Evolutionary conservation across 92 coral and sea anemone genomes (phyloP).

Genomic region (Desmophyllum pertusum): DNA sequence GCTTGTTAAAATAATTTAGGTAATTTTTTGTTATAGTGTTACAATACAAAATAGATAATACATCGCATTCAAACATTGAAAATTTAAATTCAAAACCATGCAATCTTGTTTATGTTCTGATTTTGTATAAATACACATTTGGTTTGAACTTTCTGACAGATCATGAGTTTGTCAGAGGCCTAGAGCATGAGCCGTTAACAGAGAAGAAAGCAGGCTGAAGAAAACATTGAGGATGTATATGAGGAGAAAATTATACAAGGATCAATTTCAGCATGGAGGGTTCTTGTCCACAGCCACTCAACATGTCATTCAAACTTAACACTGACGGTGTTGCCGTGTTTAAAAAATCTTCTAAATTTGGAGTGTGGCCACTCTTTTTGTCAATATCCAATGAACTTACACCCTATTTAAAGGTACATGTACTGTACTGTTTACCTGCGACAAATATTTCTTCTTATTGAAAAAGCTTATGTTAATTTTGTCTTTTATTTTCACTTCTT

Average conservation of each 20-base stretch:
- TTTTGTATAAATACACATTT: background rate
- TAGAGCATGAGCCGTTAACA: conserved; percentile 29
- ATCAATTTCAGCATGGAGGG: conserved; percentile 38
- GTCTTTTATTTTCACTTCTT: no score
- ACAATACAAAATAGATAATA: no score
- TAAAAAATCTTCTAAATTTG: conserved; percentile 52
- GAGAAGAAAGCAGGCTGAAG: conserved; percentile 33
- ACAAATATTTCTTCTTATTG: no score
- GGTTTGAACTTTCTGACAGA: conserved; percentile 13
- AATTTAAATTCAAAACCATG: no score
- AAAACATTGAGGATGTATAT: conserved; percentile 50
- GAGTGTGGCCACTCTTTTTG: conserved; percentile 61
- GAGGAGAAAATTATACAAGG: conserved; percentile 50
- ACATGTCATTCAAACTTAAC: conserved; percentile 58
- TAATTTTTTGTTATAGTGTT: no score
- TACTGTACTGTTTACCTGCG: no score
- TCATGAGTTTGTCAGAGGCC: conserved; percentile 28
- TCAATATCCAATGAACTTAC: conserved; percentile 58
- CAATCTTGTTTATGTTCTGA: no score
- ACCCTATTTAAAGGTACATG: conserved; percentile 43
- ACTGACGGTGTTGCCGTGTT: conserved; percentile 56
- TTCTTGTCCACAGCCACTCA: conserved; percentile 33
- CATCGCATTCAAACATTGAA: no score
- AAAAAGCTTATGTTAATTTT: no score
- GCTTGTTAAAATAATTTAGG: no score